A percentile compares a stretch with the other conserved stretches of the same genome.
Conservation (phyloP, 2,113 vertebrate genomes). For the Rhinoptilus africanus region DNA sequence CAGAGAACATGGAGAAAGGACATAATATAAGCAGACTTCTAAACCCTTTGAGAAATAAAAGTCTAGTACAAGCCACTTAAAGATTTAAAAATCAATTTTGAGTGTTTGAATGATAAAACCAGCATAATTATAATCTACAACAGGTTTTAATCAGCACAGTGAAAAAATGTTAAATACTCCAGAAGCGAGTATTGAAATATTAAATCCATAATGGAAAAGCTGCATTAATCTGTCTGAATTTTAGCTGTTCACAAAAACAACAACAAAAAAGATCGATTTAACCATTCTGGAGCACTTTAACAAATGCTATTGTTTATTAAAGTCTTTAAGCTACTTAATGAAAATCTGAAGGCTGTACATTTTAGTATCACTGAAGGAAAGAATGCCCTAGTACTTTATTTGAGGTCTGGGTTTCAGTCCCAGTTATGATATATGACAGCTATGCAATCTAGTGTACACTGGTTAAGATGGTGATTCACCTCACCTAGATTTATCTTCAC, state of each 20-base stretch:
- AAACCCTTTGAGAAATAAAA: slow-evolving; percentile 56
- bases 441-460: background rate
- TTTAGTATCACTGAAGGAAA: background rate
- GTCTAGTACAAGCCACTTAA: slow-evolving; percentile 34
- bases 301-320: background rate
- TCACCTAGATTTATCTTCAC: background rate
- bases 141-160: slow-evolving; percentile 62
- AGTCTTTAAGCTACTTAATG: background rate
- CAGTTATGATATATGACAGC: background rate
- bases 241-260: background rate
- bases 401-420: background rate
- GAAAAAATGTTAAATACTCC: slow-evolving; percentile 46
- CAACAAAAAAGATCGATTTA: background rate
- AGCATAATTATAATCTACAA: slow-evolving; percentile 44
- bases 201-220: background rate
- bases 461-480: background rate
- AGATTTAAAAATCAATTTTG: slow-evolving; percentile 60
- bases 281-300: background rate
- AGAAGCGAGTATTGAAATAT: slow-evolving; percentile 31
- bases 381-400: background rate
- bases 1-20: slow-evolving; percentile 39
- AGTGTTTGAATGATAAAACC: slow-evolving; percentile 48
- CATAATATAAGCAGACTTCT: slow-evolving; percentile 37
- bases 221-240: background rate
- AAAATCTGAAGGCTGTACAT: background rate